Evolutionary conservation across 1,140 invertebrate species (phyloP), one percentile per base, ranked within the genome.

Genomic region (Neomicropteryx cornuta): DNA sequence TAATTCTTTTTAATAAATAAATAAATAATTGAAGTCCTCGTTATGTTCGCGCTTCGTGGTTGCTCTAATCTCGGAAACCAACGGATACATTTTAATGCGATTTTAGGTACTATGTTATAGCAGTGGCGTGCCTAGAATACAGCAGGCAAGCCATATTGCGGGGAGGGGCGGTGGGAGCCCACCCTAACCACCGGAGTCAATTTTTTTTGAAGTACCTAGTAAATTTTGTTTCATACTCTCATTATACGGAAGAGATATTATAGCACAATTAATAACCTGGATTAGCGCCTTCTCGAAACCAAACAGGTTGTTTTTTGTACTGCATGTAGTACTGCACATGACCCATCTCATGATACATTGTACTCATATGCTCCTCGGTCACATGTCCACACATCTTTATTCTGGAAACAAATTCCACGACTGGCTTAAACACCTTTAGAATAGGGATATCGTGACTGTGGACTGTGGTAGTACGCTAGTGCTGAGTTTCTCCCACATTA

Each of bases 331-430:
- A 84, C 38, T 83, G 71, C 35, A 85, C 76, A 49, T 85, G 82
- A 0, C 79, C 78, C 66, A 84, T 71, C 55, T 84, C 81, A 45
- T 89, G 85, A 48, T 88, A 83, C 4, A 76, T 71, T 0, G 77
- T 82, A 40, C 76, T 70, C 24, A 88, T 72, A 56, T 83, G 74
- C 18, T 77, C 69, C 39, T 64, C 66, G n/a, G 72, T 76, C 0
- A 86, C 62, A 10, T 72, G 68, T 0, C 83, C 81, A 48, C 87
- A 90, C 71, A 83, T 80, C 57, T 84, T 87, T 29, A 91, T 86
- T 36, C 85, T 78, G 51, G 48, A 65, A 61, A 14, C 30, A 32
- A 13, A 18, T 23, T 5, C 18, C 29, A 17, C 3, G 3, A 14
- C 8, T 41, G 13, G 14, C 13, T 3, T 20, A 14, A 40, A 13